phyloP scores from a whole-genome alignment of 2,113 vertebrate species.

The Platichthys stellatus region DNA sequence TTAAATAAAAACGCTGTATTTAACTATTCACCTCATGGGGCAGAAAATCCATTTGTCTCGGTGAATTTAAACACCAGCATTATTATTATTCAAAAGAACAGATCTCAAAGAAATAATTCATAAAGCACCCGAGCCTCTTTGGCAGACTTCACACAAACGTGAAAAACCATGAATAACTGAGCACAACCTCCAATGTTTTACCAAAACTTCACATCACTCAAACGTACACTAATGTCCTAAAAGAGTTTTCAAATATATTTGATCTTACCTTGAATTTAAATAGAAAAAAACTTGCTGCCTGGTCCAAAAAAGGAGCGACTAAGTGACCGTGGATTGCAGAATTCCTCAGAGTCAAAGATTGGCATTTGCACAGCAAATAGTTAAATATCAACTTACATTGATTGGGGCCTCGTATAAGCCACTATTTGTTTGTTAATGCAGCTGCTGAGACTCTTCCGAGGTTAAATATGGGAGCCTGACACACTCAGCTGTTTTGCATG shows the following conservation, averaged over 20 bases:
- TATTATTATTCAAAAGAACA: not conserved
- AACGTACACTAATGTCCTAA: not conserved
- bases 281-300: slow-evolving; percentile 69
- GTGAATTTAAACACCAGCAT: too few species aligned
- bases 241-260: not conserved
- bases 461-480: slow-evolving; percentile 58
- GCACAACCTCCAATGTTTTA: not conserved
- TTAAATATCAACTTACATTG: slow-evolving; percentile 86
- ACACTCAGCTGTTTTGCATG: slow-evolving; percentile 22
- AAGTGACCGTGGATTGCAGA: slow-evolving; percentile 66
- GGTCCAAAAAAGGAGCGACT: slow-evolving; percentile 76
- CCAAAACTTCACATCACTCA: not conserved
- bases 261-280: slow-evolving; percentile 77
- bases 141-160: slow-evolving; percentile 3
- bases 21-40: too few species aligned
- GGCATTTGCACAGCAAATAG: slow-evolving; percentile 73
- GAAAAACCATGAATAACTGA: not conserved
- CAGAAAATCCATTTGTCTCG: not conserved
- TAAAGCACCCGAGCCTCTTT: not conserved
- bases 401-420: slow-evolving; percentile 77
- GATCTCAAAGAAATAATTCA: not conserved
- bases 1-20: not conserved
- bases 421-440: slow-evolving; percentile 76
- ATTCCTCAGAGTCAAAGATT: slow-evolving; percentile 72
- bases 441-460: slow-evolving; percentile 56